Evolutionary conservation across 2,888 invertebrate genomes (phyloP), one percentile per base, ranked within the genome.

Genomic region (Drosophila mettleri): DNA sequence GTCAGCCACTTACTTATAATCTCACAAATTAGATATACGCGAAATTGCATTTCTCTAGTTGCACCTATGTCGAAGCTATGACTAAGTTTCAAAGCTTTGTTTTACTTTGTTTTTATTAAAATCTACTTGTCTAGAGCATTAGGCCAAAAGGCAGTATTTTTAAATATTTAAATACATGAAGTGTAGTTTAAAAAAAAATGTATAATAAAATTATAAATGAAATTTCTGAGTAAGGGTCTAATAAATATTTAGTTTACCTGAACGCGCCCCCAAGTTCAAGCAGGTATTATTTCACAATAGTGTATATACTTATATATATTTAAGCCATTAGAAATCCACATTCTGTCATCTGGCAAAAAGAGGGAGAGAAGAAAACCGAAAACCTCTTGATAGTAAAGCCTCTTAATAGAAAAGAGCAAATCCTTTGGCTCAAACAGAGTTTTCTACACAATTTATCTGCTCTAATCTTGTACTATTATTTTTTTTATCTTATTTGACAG

Each of bases 401-500:
- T 20, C n/a, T 22, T 22, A 20, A 53, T 29, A 53, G n/a, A 53
- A 39, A 41, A 8, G n/a, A 10, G 41, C 10, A 31, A 31, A 53
- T 20, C 31, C 39, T 41, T 41, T 43, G 54, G 24, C 43, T 12
- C 39, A 16, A 10, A 20, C 16, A 7, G 53, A 38, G 14, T 39
- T 24, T 18, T 39, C 53, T 24, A 14, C 34, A 60, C 18, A 55
- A 27, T 60, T 29, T 33, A 39, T 52, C 27, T 46, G 10, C 14
- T n/a, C 9, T 33, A 38, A 33, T 24, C 31, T 9, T 6, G 38
- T 52, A 43, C n/a, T 20, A 14, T n/a, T 41, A 24, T 43, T 14
- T 24, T 43, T 43, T 55, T 46, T 33, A 61, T 48, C n/a, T 41
- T 16, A 22, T 33, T 60, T 41, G 61, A 43, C 60, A 18, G 43